Evolutionary conservation across 2,113 vertebrate genomes (phyloP).

Genomic region (Periophthalmodon schlosseri): DNA sequence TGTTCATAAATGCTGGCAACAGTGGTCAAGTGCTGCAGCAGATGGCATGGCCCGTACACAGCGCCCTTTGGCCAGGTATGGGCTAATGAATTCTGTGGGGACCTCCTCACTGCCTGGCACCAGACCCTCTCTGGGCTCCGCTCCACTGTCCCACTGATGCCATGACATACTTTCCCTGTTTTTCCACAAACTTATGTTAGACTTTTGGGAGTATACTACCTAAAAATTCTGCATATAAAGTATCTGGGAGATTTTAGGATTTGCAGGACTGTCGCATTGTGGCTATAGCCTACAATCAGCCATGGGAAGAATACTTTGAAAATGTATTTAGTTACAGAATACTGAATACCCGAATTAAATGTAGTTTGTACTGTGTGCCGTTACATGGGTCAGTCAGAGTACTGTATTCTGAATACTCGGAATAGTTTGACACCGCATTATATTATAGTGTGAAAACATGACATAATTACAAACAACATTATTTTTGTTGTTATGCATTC

Average conservation of each 20-base stretch:
- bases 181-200: conserved; percentile 45
- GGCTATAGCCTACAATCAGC: no score
- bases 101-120: conserved; percentile 68
- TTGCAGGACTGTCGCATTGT: no score
- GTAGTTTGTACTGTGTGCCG: no score
- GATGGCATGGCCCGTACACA: conserved; percentile 71
- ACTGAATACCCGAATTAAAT: no score
- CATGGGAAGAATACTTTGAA: no score
- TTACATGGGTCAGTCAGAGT: no score
- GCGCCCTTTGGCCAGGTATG: conserved; percentile 75
- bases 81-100: conserved; percentile 75
- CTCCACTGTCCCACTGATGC: conserved; percentile 47
- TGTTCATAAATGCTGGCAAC: conserved; percentile 57
- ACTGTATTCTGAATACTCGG: no score
- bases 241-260: neutral
- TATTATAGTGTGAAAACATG: no score
- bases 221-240: conserved; percentile 16
- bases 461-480: no score
- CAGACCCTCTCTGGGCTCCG: conserved; percentile 47
- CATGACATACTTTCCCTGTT: conserved; percentile 35
- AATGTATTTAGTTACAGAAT: no score
- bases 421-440: no score
- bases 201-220: conserved; percentile 16
- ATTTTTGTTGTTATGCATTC: no score
- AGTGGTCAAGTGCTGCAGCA: conserved; percentile 65